phyloP scores from a whole-genome alignment of 2,113 vertebrate genomes.

The Ceratotherium simum region DNA sequence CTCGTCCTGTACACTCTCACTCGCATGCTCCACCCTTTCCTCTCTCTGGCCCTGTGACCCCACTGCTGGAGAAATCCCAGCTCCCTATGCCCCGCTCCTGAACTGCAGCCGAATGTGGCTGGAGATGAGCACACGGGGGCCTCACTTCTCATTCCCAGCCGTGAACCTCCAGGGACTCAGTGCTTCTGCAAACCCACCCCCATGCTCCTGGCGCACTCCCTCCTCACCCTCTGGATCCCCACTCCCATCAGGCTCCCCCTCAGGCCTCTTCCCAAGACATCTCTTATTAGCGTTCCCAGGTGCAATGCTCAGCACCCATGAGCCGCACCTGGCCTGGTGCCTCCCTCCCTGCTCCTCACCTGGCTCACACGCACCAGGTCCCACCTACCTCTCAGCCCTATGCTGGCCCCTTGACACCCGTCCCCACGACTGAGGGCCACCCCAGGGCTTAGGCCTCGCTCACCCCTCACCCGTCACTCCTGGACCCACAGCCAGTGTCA shows the following conservation, averaged over 20 bases:
- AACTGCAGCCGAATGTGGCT: background rate
- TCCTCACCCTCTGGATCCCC: too few species aligned
- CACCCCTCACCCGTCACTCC: accelerated
- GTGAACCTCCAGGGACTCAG: background rate
- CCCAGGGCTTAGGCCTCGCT: background rate
- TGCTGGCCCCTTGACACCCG: background rate
- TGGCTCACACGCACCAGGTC: background rate
- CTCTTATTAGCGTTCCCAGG: background rate
- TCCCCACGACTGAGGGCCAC: background rate
- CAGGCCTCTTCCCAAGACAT: background rate
- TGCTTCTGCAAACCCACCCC: background rate
- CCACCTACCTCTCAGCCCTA: background rate
- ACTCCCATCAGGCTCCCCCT: background rate
- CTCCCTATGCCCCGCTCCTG: background rate
- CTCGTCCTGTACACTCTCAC: too few species aligned
- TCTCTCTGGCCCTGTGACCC: background rate
- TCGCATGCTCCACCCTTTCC: background rate
- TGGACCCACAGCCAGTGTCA: background rate
- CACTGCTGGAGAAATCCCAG: too few species aligned
- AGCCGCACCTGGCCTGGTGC: accelerated
- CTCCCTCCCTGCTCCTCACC: background rate
- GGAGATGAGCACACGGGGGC: background rate
- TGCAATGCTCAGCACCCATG: background rate
- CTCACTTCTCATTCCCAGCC: accelerated
- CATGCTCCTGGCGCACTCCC: accelerated